phyloP scores from a whole-genome alignment of 2,888 invertebrate genomes.

The Netelia fuscicornis region DNA sequence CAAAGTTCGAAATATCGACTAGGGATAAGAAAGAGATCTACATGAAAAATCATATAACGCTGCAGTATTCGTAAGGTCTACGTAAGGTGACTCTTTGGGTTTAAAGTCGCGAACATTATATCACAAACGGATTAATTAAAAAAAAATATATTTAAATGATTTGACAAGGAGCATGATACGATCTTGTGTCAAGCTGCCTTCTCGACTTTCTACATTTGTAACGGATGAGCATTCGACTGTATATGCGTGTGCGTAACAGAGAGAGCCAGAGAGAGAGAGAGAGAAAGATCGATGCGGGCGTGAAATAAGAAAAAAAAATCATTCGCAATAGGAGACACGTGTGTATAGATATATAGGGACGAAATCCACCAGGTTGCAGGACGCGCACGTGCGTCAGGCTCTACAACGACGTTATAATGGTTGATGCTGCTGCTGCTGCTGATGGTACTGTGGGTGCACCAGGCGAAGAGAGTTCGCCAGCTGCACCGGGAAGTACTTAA shows the following conservation, averaged over 20 bases:
- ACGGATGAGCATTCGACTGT: too few species aligned
- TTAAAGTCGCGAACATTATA: too few species aligned
- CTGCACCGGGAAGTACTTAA: constrained; percentile 80
- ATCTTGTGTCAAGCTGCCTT: too few species aligned
- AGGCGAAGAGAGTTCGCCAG: constrained; percentile 66
- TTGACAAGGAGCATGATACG: too few species aligned
- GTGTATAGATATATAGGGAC: constrained; percentile 29
- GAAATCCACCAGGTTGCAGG: constrained; percentile 52
- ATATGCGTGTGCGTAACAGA: background rate
- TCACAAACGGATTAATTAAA: too few species aligned
- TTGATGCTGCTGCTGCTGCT: constrained; percentile 49
- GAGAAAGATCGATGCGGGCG: constrained; percentile 53
- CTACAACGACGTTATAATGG: constrained; percentile 28
- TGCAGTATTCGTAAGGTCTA: too few species aligned
- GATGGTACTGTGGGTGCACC: constrained; percentile 42
- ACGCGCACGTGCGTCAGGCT: constrained; percentile 55
- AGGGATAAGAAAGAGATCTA: too few species aligned
- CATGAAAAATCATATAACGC: too few species aligned
- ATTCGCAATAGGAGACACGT: constrained; percentile 51
- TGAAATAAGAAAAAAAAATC: constrained; percentile 31
- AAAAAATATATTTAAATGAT: too few species aligned
- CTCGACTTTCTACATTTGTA: too few species aligned
- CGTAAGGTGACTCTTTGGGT: too few species aligned
- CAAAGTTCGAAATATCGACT: too few species aligned
- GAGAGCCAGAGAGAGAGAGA: background rate